Base-by-base conservation (phyloP, 2,888 invertebrate species). In the Orthosia cruda region DNA sequence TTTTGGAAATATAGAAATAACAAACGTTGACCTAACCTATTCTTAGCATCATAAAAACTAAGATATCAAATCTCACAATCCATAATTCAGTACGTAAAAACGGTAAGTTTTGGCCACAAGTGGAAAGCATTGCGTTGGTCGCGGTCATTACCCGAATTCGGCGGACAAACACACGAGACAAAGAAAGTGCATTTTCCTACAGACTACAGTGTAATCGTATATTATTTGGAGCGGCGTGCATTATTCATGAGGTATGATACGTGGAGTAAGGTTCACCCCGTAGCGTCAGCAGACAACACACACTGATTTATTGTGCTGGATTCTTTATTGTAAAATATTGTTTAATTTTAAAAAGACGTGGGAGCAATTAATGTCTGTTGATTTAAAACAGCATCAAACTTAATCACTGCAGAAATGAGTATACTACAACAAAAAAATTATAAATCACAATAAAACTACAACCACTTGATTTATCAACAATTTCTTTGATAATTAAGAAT, bases 211-310 rank as follows among this genome's bases (percentile, higher is more conserved):
- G 94, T 92, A 94, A 94, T 94, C 94, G 94, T 95, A 93, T 94
- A 95, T 95, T 95, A 95, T 95, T 95, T 95, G 95, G 95, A 95
- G 94, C 95, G 92, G 85, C 77, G 92, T 95, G 91, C 94, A 95
- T 96, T 95, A 96, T 96, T 94, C 95, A 96, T 95, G 93, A 94
- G 87, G 92, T 93, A 94, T 95, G 95, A 95, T 95, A 95, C 95
- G 94, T 89, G 92, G 91, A 93, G 94, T 93, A 93, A 94, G 94
- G 94, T 94, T 94, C 93, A 93, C 88, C 74, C 81, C 52, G 94
- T 94, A 95, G 91, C 87, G 94, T 89, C 88, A 54, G 85, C 77
- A 76, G 12, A 69, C 26, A 40, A 67, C 40, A 15, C 9, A 55
- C 59, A 67, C 82, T n/a, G 69, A 67, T 67, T 82, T 72, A 26